These are phyloP conservation scores for Calcarius ornatus DNA, from an alignment of 2,113 vertebrate genomes.

Conservation along the genomic window DNA sequence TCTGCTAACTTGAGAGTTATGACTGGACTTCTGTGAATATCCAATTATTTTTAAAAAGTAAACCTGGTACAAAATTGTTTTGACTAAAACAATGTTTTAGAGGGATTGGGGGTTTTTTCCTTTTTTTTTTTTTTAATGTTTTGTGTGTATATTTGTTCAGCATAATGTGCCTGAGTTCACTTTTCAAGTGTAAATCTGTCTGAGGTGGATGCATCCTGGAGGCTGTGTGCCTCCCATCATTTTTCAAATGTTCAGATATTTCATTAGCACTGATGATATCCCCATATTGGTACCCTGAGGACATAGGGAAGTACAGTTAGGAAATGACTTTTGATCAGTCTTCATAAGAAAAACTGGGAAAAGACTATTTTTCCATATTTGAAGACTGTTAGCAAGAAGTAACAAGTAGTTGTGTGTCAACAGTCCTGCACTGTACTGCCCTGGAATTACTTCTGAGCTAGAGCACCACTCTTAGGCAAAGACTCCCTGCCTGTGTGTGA, in stretches of 20 bases:
- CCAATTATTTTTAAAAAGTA: background rate
- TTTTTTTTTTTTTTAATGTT: background rate
- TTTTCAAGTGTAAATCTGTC: background rate
- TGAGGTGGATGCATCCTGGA: background rate
- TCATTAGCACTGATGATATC: background rate
- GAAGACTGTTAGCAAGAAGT: background rate
- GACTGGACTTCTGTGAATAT: background rate
- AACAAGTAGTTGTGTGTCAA: background rate
- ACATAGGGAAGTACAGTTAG: background rate
- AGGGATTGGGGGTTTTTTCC: fast-evolving
- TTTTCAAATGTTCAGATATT: background rate
- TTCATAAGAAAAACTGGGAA: background rate
- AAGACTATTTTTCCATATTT: background rate
- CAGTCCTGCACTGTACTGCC: background rate
- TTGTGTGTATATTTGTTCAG: background rate
- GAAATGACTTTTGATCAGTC: background rate
- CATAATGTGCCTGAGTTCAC: background rate
- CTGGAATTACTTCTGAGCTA: background rate
- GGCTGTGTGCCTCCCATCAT: background rate
- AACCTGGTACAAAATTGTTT: background rate
- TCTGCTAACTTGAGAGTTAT: background rate
- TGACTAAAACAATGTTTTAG: background rate
- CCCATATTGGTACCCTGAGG: background rate
- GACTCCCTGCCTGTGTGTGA: background rate
- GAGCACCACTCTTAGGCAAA: background rate